Conservation (phyloP, 2,797 vertebrate species). For the Poeciliopsis infans region DNA sequence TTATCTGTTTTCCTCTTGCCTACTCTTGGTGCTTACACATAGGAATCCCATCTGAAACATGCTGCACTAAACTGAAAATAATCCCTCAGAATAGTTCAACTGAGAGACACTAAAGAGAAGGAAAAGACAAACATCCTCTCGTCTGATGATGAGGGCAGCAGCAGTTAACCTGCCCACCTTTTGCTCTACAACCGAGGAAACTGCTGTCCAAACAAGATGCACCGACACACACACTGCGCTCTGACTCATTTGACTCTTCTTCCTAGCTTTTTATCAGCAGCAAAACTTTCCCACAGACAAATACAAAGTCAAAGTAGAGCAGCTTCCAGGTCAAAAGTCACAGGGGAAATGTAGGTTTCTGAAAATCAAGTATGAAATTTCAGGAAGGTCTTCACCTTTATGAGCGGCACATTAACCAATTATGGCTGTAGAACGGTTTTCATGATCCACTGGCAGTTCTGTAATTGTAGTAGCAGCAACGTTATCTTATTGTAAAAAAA, state of each 20-base stretch:
- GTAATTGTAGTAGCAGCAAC: neutral
- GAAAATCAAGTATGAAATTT: conserved; percentile 4
- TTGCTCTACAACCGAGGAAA: conserved; percentile 59
- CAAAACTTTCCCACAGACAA: conserved; percentile 57
- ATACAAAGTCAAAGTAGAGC: conserved; percentile 24
- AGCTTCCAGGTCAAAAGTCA: conserved; percentile 48
- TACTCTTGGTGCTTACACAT: neutral
- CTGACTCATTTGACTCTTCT: conserved; percentile 58
- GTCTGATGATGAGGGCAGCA: conserved; percentile 36
- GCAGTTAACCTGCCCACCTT: conserved; percentile 48
- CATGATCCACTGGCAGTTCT: neutral
- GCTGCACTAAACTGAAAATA: conserved; percentile 7
- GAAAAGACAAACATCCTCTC: conserved; percentile 47
- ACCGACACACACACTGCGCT: conserved; percentile 22
- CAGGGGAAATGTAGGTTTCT: neutral
- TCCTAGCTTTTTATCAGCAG: conserved; percentile 52
- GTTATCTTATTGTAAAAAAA: conserved; percentile 16
- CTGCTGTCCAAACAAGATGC: conserved; percentile 77
- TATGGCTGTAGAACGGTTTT: neutral
- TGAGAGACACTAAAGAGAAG: conserved; percentile 14
- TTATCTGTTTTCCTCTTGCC: neutral
- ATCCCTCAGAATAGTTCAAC: neutral
- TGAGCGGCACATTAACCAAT: neutral
- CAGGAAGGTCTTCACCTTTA: neutral
- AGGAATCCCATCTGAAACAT: neutral